A percentile compares a stretch with the other conserved stretches of the same genome.
Conservation (phyloP, 1,140 invertebrate species). For the Philopotamus ludificatus region DNA sequence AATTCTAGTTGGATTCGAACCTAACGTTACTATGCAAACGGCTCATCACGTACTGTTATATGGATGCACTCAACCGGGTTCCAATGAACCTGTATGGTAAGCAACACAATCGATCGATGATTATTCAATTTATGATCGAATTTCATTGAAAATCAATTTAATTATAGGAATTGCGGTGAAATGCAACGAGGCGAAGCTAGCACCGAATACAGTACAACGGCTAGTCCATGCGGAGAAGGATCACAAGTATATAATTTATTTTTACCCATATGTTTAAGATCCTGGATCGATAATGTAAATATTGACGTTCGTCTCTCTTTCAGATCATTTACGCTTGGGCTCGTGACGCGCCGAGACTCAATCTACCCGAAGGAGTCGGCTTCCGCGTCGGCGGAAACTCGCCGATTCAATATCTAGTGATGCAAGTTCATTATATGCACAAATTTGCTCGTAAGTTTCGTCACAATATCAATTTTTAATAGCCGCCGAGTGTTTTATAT, state of each 20-base stretch:
- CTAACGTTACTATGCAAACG: constrained; percentile 85
- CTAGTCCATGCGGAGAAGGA: constrained; percentile 69
- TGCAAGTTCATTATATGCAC: constrained; percentile 93
- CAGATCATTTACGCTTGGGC: constrained; percentile 97
- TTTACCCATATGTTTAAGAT: too few species aligned
- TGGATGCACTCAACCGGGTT: constrained; percentile 85
- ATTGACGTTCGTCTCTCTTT: too few species aligned
- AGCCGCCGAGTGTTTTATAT: not conserved
- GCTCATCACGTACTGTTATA: constrained; percentile 97
- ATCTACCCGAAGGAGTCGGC: constrained; percentile 80
- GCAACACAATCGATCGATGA: constrained; percentile 40
- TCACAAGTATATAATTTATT: constrained; percentile 60
- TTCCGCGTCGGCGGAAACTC: constrained; percentile 77
- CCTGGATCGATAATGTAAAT: constrained; percentile 18
- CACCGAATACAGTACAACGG: constrained; percentile 51
- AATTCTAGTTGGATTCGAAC: constrained; percentile 84
- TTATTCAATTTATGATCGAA: too few species aligned
- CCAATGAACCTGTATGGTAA: constrained; percentile 76
- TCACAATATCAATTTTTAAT: constrained; percentile 12
- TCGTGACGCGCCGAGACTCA: constrained; percentile 83
- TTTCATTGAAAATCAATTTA: not conserved
- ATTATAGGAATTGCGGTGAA: constrained; percentile 85
- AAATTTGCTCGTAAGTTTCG: constrained; percentile 64
- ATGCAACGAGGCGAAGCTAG: constrained; percentile 65
- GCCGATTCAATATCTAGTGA: constrained; percentile 73